Base-by-base conservation (phyloP, 2,113 vertebrate species). In the Nasalis larvatus region DNA sequence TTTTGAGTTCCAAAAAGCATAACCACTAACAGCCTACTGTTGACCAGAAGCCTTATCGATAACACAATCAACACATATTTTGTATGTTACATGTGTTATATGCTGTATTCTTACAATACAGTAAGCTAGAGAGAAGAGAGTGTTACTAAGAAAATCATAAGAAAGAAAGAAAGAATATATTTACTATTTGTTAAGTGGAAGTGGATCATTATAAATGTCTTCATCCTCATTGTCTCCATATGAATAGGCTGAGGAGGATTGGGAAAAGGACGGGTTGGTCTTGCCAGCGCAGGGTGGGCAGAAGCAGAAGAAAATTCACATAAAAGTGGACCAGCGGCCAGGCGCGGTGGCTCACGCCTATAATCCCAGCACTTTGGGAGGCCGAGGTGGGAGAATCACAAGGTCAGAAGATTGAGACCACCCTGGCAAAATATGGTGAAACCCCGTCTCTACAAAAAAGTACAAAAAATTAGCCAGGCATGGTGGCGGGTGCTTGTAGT, bases 261-360 rank as follows among this genome's bases (percentile, higher is more conserved):
- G 27, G 23, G 23, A 74, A 45, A 23, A 76, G 25, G 13, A 76
- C 3, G 23, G 2, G 7, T 47, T 47, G 40, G 25, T 76, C 42
- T 76, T 47, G 14, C 42, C 16, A 7, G 27, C 14, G 17, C 42
- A 47, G 74, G 27, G 16, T 8, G 16, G 45, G 74, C 71, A 77
- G 14, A 77, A 2, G 27, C 42, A 32, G 8, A 77, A 76, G 42
- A 77, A 77, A 77, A 47, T 47, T 77, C 8, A 18, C 16, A 16
- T 63, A 47, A 47, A 77, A 32, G 1, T 18, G 74, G 42, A 32
- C 7, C 25, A 42, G n/a, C 18, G 6, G 18, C 52, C 52, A 7
- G 52, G 52, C 6, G 0, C 6, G 6, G 18, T 54, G 17, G 52
- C 18, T 54, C 52, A 2, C 18, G 6, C 52, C 1, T 20, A 20